These are phyloP conservation scores for Erythrolamprus reginae DNA, from an alignment of 2,113 vertebrate species.

Conservation along the genomic window DNA sequence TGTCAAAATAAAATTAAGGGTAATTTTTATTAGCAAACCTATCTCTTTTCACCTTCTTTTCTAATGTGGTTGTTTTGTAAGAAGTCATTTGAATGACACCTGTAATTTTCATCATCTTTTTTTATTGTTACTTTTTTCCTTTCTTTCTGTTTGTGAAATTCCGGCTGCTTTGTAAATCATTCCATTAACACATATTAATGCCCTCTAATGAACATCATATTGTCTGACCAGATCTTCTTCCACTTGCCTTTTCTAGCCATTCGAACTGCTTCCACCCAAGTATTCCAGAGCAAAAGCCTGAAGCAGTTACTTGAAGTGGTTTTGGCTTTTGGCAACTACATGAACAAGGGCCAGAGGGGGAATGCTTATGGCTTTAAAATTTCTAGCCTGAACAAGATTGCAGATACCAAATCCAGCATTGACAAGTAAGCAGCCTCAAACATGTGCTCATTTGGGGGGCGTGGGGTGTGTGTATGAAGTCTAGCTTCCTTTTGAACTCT, in stretches of 20 bases:
- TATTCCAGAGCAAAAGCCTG: conserved; percentile 85
- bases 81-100: background rate
- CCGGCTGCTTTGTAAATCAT: background rate
- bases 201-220: no score
- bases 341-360: conserved; percentile 98
- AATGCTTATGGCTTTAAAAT: conserved; percentile 97
- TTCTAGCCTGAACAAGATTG: conserved; percentile 97
- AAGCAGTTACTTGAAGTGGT: conserved; percentile 95
- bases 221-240: background rate
- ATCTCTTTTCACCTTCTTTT: background rate
- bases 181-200: background rate
- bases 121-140: background rate
- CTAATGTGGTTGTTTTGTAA: background rate
- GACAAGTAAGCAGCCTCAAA: conserved; percentile 84
- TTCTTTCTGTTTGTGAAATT: background rate
- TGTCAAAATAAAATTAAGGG: background rate
- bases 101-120: background rate
- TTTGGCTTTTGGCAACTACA: conserved; percentile 97
- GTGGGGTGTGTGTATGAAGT: background rate
- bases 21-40: background rate
- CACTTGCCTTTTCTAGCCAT: conserved; percentile 73
- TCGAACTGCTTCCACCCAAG: conserved; percentile 84
- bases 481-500: background rate
- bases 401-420: conserved; percentile 97
- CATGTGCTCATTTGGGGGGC: background rate